A percentile compares a stretch with the other conserved stretches of the same genome.
These are phyloP conservation scores for Silurus lanzhouensis DNA, from an alignment of 2,797 vertebrate species.

Conservation along the genomic window DNA sequence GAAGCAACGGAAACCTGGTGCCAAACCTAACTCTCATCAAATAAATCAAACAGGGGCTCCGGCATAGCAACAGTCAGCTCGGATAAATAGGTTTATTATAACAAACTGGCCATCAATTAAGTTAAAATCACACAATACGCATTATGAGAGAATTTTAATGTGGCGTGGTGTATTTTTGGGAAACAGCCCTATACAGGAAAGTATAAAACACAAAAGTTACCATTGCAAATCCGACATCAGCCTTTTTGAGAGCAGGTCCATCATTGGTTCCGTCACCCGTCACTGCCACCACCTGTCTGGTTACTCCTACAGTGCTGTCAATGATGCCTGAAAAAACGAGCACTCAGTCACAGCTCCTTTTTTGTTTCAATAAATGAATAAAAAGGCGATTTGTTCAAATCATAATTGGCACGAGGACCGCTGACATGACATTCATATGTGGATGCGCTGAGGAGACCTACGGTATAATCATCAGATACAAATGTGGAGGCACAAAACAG, in stretches of 20 bases:
- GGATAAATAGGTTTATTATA: constrained; percentile 36
- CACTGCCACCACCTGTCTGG: constrained; percentile 95
- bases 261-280: constrained; percentile 97
- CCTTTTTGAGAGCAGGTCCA: constrained; percentile 96
- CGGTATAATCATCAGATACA: not conserved
- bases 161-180: too few species aligned
- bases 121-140: constrained; percentile 39
- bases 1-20: constrained; percentile 2
- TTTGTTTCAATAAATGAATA: not conserved
- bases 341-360: not conserved
- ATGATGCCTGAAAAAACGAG: constrained; percentile 85
- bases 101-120: constrained; percentile 47
- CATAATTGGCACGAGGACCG: not conserved
- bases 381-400: not conserved
- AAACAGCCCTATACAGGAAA: not conserved
- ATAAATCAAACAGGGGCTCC: constrained; percentile 7
- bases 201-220: constrained; percentile 66
- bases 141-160: not conserved
- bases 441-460: not conserved
- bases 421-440: not conserved
- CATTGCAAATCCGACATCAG: constrained; percentile 97
- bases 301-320: constrained; percentile 90
- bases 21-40: constrained; percentile 27
- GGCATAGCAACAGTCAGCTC: not conserved
- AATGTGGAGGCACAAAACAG: not conserved